Percentiles rank a stretch among this genome's conserved stretches.
These are phyloP conservation scores for Macrosiphum euphorbiae DNA, from an alignment of 2,888 invertebrate species.

Conservation along the genomic window DNA sequence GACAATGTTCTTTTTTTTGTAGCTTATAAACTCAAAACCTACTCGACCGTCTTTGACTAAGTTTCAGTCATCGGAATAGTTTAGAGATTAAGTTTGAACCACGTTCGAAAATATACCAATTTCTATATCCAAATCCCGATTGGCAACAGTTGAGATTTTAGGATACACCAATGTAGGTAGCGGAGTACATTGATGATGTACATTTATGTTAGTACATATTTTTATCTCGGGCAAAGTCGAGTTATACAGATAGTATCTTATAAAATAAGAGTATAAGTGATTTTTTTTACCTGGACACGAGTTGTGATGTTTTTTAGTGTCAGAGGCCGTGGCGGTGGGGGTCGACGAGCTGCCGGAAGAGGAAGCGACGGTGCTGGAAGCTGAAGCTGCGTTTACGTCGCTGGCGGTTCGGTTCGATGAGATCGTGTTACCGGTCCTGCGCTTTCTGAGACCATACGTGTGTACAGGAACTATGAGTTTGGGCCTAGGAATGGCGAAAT, in stretches of 20 bases:
- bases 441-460: slow-evolving; percentile 84
- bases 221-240: too few relatives aligned
- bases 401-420: slow-evolving; percentile 65
- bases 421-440: slow-evolving; percentile 81
- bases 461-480: slow-evolving; percentile 90
- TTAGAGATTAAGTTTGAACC: neutral
- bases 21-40: neutral
- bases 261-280: neutral
- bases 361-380: slow-evolving; percentile 45
- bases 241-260: neutral
- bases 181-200: too few relatives aligned
- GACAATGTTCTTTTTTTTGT: too few relatives aligned
- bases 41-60: neutral
- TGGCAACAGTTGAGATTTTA: neutral
- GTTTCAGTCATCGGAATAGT: neutral
- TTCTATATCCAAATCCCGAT: neutral
- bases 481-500: slow-evolving; percentile 87
- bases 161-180: neutral
- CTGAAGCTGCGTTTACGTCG: slow-evolving; percentile 66
- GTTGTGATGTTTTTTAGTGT: slow-evolving; percentile 68
- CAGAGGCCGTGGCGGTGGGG: slow-evolving; percentile 71
- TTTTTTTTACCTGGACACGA: slow-evolving; percentile 69
- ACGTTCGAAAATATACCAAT: neutral
- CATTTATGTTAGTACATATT: neutral
- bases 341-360: slow-evolving; percentile 64